phyloP scores from a whole-genome alignment of 2,797 vertebrate species.

The Melanotaenia pygmaea region DNA sequence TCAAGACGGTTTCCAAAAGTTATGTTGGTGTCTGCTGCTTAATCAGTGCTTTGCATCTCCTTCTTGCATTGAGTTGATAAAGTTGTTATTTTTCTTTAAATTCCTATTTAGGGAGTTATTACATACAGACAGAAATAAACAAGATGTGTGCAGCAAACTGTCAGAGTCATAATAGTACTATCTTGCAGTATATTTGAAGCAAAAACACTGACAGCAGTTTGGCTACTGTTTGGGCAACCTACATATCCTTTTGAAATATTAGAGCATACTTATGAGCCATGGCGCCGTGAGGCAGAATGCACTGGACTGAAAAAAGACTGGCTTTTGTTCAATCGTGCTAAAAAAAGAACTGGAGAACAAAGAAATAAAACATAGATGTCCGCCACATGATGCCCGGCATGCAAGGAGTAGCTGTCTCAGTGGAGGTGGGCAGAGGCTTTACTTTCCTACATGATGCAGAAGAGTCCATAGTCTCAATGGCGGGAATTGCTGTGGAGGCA shows the following conservation, averaged over 20 bases:
- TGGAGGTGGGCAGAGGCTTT: conserved; percentile 60
- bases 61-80: conserved; percentile 26
- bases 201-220: conserved; percentile 45
- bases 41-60: conserved; percentile 40
- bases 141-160: conserved; percentile 29
- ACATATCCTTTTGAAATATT: conserved; percentile 51
- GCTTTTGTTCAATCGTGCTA: conserved; percentile 68
- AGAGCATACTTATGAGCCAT: conserved; percentile 39
- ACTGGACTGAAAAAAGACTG: conserved; percentile 48
- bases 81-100: conserved; percentile 27
- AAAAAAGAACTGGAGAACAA: conserved; percentile 67
- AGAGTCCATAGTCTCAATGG: conserved; percentile 53
- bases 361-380: conserved; percentile 68
- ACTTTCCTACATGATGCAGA: conserved; percentile 58
- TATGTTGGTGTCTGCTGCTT: conserved; percentile 60
- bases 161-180: conserved; percentile 8
- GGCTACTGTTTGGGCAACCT: conserved; percentile 37
- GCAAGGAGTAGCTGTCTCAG: conserved; percentile 51
- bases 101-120: conserved; percentile 20
- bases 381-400: conserved; percentile 54
- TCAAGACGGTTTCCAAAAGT: conserved; percentile 55
- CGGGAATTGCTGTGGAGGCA: conserved; percentile 60
- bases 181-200: conserved; percentile 12
- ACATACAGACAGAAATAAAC: conserved; percentile 32
- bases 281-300: conserved; percentile 56